Evolutionary conservation across 37 sponge, comb jelly and placozoan genomes (phyloP).

Genomic region (Petrosia ficiformis): DNA sequence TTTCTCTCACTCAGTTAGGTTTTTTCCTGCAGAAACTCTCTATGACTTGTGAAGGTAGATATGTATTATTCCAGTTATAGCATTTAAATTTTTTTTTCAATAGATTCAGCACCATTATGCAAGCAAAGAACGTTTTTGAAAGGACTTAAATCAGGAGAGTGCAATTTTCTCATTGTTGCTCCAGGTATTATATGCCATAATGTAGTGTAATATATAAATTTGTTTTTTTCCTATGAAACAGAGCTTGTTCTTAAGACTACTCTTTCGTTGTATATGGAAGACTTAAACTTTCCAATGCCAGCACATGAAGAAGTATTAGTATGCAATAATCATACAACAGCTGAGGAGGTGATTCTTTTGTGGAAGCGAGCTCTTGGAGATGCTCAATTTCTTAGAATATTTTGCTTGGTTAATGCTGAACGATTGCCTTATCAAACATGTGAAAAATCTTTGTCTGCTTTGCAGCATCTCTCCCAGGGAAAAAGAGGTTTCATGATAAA

Average conservation of each 20-base stretch:
- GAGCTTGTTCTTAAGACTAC: constrained; percentile 39
- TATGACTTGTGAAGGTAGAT: background rate
- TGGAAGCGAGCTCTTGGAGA: constrained; percentile 62
- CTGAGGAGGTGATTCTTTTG: constrained; percentile 60
- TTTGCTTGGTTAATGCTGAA: constrained; percentile 57
- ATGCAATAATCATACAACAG: constrained; percentile 47
- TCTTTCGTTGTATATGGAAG: constrained; percentile 51
- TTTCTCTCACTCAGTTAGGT: background rate
- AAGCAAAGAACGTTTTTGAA: constrained; percentile 1
- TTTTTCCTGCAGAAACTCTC: background rate
- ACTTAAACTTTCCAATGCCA: constrained; percentile 45
- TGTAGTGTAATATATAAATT: no score
- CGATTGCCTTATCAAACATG: constrained; percentile 48
- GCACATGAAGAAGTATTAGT: constrained; percentile 49
- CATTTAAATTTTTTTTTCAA: background rate
- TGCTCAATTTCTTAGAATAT: constrained; percentile 41
- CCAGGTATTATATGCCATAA: constrained; percentile 15
- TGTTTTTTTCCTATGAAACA: constrained; percentile 6
- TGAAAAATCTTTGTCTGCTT: constrained; percentile 12
- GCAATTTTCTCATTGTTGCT: constrained; percentile 20
- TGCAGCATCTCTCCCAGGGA: constrained; percentile 34
- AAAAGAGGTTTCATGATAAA: background rate
- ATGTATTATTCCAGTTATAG: background rate
- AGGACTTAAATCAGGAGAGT: constrained; percentile 11
- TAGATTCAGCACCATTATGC: background rate